These are phyloP conservation scores for Hypsopygia costalis DNA, from an alignment of 2,888 invertebrate species.

Conservation along the genomic window DNA sequence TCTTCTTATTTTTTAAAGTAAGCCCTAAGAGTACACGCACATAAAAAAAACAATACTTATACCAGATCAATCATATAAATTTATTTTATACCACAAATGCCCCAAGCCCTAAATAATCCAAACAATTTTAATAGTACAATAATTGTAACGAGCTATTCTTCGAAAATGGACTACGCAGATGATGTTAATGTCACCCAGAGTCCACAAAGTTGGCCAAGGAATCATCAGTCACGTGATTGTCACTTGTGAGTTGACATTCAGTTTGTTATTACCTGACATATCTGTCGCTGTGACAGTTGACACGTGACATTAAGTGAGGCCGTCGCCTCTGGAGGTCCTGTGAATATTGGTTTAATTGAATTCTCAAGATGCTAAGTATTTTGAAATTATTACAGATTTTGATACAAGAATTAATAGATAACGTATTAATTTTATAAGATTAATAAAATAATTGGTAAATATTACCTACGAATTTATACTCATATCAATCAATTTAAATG, in stretches of 20 bases:
- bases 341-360: constrained; percentile 16
- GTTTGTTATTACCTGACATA: constrained; percentile 16
- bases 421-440: too few species aligned
- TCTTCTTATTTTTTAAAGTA: too few species aligned
- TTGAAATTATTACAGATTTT: neutral
- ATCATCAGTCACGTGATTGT: constrained; percentile 12
- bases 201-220: too few species aligned
- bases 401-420: too few species aligned
- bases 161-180: constrained; percentile 12
- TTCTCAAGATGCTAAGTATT: constrained; percentile 10
- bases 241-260: constrained; percentile 1
- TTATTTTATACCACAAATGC: too few species aligned
- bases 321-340: constrained; percentile 32
- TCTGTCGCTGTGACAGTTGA: constrained; percentile 25
- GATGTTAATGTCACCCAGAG: constrained; percentile 3
- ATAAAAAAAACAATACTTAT: too few species aligned
- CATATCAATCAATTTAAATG: too few species aligned
- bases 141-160: constrained; percentile 18
- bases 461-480: too few species aligned
- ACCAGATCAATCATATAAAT: too few species aligned
- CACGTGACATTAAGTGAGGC: constrained; percentile 23
- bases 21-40: too few species aligned
- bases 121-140: neutral
- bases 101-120: neutral
- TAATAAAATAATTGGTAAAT: too few species aligned